Evolutionary conservation across 2,797 vertebrate species (phyloP), one percentile per base, ranked within the genome.

Genomic region (Chiloscyllium punctatum): DNA sequence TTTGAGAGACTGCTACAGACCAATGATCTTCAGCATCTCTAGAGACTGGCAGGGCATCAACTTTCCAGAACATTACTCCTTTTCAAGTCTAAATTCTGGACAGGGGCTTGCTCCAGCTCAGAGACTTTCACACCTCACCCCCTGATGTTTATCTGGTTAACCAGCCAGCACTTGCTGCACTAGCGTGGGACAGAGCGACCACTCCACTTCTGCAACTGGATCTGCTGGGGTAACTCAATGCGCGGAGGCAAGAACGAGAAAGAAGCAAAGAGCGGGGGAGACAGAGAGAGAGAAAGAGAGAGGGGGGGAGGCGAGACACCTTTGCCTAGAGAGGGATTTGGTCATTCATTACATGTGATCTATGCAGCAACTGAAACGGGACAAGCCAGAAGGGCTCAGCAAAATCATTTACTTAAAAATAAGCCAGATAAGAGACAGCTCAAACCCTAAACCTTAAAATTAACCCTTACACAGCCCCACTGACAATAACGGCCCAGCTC

Each of bases 331-430:
- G 37, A 94, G 51, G 13, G 42, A 71, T 62, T 69, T 21, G 92
- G 23, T 72, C 92, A 94, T 94, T 94, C 72, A 23, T 25, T 94
- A 37, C 92, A 94, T 42, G 27, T 51, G 92, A 15, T 42, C 92
- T 30, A 71, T 94, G 92, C 92, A 94, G 69, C 94, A 94, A 18
- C 21, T 42, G 25, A 94, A 27, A 74, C 69, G 25, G 53, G 42
- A 68, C 23, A 25, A 33, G 7, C 25, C 9, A 90, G 87, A 18
- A 15, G 53, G 30, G 87, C 87, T 84, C 82, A 84, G 82, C 82
- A 23, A 48, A 79, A 71, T n/a, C 33, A 11, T 30, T n/a, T 79
- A 7, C 23, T 23, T 4, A 79, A 84, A 23, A 84, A 69, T 23
- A 27, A 68, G n/a, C 37, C 3, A 8, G 5, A 21, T 33, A 0